A percentile compares a stretch with the other conserved stretches of the same genome.
phyloP scores from a whole-genome alignment of 1,140 invertebrate genomes.

The Drosophila albomicans region DNA sequence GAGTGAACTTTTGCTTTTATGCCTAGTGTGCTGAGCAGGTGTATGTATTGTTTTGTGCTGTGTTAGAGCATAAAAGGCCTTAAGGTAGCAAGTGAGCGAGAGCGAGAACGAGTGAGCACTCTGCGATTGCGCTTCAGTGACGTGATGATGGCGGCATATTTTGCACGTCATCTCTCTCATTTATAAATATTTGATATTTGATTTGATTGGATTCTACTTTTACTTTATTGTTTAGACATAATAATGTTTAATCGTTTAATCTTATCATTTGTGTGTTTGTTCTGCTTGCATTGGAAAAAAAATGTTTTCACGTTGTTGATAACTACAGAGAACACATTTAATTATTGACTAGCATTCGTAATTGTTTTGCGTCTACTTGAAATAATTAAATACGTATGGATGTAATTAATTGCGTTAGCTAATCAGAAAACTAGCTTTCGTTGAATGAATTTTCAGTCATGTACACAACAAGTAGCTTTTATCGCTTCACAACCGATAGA shows the following conservation, averaged over 20 bases:
- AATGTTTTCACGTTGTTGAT: slow-evolving; percentile 19
- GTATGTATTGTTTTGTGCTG: slow-evolving; percentile 4
- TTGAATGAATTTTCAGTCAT: slow-evolving; percentile 6
- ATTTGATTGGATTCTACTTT: slow-evolving; percentile 32
- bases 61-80: too few relatives aligned
- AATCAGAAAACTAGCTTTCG: slow-evolving; percentile 25
- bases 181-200: slow-evolving; percentile 12
- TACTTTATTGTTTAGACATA: slow-evolving; percentile 4
- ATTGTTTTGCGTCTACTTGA: background rate
- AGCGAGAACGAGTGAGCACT: slow-evolving; percentile 26
- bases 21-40: slow-evolving; percentile 43
- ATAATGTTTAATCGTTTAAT: background rate
- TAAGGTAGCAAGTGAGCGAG: background rate
- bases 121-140: slow-evolving; percentile 40
- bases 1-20: slow-evolving; percentile 38
- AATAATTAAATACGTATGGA: background rate
- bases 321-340: slow-evolving; percentile 14
- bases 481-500: slow-evolving; percentile 56
- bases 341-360: slow-evolving; percentile 16
- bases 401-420: background rate
- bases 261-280: slow-evolving; percentile 14
- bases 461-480: slow-evolving; percentile 53
- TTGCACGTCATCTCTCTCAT: slow-evolving; percentile 20
- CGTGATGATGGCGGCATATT: slow-evolving; percentile 16
- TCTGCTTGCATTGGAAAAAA: background rate